Conservation (phyloP, 2,888 invertebrate species). For the Deroplatys truncata region DNA sequence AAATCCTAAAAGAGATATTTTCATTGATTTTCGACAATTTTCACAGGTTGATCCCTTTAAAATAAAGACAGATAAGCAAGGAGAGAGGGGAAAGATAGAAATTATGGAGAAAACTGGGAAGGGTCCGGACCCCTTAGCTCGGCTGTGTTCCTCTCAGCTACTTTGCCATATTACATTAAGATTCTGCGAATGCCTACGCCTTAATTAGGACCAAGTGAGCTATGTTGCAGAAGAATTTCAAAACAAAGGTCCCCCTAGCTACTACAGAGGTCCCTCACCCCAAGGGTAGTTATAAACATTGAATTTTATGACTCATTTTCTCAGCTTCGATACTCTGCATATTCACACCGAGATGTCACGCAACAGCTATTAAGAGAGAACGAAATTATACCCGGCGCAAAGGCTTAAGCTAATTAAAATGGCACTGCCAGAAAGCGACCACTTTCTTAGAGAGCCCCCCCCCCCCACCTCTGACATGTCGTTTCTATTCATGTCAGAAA, state of each 20-base stretch:
- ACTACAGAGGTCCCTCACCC: neutral
- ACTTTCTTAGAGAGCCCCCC: neutral
- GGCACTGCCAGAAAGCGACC: neutral
- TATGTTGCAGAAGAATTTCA: neutral
- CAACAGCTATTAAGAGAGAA: neutral
- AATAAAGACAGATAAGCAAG: too few relatives aligned
- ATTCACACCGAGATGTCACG: neutral
- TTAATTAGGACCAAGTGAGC: neutral
- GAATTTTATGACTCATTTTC: neutral
- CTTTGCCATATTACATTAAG: neutral
- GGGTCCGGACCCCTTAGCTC: too few relatives aligned
- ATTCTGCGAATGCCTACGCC: neutral
- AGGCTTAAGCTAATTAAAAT: neutral
- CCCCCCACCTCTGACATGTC: neutral
- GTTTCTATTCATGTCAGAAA: neutral
- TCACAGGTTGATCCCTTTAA: too few relatives aligned
- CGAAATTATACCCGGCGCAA: neutral
- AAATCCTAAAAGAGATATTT: too few relatives aligned
- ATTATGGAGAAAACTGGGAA: too few relatives aligned
- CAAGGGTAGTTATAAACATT: neutral
- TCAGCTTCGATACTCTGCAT: neutral
- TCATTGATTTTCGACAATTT: too few relatives aligned
- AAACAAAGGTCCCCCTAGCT: neutral
- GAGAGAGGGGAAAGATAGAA: too few relatives aligned
- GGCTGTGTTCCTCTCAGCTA: neutral